These are phyloP conservation scores for Psittacula cyanocephala DNA, from an alignment of 2,113 vertebrate genomes.

Conservation along the genomic window DNA sequence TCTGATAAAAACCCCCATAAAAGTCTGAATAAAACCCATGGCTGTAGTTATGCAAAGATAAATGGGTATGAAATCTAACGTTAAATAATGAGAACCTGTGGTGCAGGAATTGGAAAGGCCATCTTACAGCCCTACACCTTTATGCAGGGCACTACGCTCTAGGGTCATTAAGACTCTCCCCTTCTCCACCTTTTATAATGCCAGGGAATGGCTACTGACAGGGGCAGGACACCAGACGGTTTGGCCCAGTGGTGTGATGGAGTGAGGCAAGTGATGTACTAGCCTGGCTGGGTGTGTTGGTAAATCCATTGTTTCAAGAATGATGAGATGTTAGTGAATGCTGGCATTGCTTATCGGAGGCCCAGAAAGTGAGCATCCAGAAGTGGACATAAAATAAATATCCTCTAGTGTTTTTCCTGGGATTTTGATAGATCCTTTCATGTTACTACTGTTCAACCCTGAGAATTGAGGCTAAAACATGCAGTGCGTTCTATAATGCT, in stretches of 20 bases:
- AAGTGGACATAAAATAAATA: background rate
- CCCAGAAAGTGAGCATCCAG: background rate
- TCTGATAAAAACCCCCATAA: background rate
- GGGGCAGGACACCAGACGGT: background rate
- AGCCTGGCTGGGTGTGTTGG: background rate
- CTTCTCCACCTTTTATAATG: background rate
- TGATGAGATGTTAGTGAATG: background rate
- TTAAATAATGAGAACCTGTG: background rate
- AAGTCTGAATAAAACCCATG: background rate
- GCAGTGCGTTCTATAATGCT: background rate
- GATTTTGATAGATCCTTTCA: background rate
- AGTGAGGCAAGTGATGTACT: background rate
- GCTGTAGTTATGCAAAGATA: background rate
- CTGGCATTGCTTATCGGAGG: background rate
- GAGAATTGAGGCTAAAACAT: background rate
- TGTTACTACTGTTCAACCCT: background rate
- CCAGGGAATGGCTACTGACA: background rate
- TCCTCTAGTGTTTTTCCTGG: accelerated
- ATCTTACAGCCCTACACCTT: background rate
- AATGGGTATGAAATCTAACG: background rate
- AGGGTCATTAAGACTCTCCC: background rate
- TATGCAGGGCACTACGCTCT: background rate
- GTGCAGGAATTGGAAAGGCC: background rate
- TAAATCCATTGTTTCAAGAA: background rate
- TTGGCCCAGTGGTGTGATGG: background rate